Evolutionary conservation across 2,113 vertebrate species (phyloP).

Genomic region (Halichoeres trimaculatus): DNA sequence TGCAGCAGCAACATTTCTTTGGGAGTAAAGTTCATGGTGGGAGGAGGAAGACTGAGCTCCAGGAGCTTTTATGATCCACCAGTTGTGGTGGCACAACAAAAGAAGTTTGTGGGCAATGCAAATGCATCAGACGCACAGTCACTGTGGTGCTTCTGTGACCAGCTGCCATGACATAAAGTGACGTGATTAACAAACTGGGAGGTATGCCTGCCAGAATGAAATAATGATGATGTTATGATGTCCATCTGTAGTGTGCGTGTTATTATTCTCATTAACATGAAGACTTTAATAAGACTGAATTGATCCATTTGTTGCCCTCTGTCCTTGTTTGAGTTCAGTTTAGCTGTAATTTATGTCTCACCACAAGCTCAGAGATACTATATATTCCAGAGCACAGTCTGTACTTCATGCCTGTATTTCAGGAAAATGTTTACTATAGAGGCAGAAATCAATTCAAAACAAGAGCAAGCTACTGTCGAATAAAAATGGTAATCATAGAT

Average conservation of each 20-base stretch:
- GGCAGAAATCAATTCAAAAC: constrained; percentile 39
- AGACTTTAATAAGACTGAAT: constrained; percentile 37
- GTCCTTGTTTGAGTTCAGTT: neutral
- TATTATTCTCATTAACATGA: constrained; percentile 41
- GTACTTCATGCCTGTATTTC: constrained; percentile 7
- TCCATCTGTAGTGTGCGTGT: constrained; percentile 44
- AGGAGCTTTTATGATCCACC: constrained; percentile 6
- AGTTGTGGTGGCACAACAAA: constrained; percentile 1
- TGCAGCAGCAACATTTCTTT: constrained; percentile 28
- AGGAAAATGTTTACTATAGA: constrained; percentile 26
- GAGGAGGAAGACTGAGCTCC: constrained; percentile 27
- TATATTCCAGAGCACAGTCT: constrained; percentile 16
- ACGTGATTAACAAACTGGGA: constrained; percentile 42
- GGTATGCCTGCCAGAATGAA: constrained; percentile 37
- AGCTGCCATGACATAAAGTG: constrained; percentile 54
- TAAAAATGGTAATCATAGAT: constrained; percentile 45
- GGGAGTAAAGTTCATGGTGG: constrained; percentile 22
- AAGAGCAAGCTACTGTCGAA: constrained; percentile 31
- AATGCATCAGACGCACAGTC: constrained; percentile 23
- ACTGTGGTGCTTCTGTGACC: constrained; percentile 30
- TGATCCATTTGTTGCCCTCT: constrained; percentile 3
- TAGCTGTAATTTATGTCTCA: constrained; percentile 29
- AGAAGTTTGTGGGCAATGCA: constrained; percentile 13
- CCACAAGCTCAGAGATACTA: constrained; percentile 3
- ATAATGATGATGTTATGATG: constrained; percentile 37